Evolutionary conservation across 2,113 vertebrate species (phyloP), one percentile per base, ranked within the genome.

Genomic region (Amphilophus citrinellus): DNA sequence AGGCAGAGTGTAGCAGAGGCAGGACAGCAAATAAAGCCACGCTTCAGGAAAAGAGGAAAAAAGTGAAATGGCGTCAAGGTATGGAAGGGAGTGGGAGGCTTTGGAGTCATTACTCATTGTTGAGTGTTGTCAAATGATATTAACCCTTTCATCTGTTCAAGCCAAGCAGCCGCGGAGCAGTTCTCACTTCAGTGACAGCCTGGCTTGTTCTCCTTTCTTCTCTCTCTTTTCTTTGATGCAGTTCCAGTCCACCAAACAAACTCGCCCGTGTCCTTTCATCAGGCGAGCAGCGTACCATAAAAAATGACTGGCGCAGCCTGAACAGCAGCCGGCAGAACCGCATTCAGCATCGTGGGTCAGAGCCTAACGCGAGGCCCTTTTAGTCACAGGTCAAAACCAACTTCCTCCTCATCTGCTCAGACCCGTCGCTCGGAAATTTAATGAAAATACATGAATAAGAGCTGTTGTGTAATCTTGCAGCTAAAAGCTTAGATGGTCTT

Each of bases 91-190:
- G 82, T 14, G 86, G 76, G 83, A 76, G 65, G 65, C 73, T 79
- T 60, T 27, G 39, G 58, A 79, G 83, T 86, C 88, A 89, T 93
- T 87, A 88, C 79, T 92, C 91, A 88, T 80, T 92, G 90, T 91
- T 89, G 88, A 77, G 68, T 82, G 84, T 85, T 87, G 92, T 91
- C 94, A 89, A 83, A 85, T 65, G 61, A 86, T 39, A 90, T 94
- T 88, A 93, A 93, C 92, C 91, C 91, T 87, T 92, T 94, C 92
- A 88, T 93, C 89, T 85, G 61, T 89, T 88, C 42, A 27, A 76
- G 71, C 80, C 77, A 58, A 79, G 87, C 88, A 77, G 84, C 84
- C 85, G 10, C 2, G n/a, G 84, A 83, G 79, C 84, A 50, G 68
- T 80, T 90, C 77, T 90, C 90, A 88, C 90, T 83, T 58, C 76